Evolutionary conservation across 2,113 vertebrate species (phyloP).

Genomic region (Gobius niger): DNA sequence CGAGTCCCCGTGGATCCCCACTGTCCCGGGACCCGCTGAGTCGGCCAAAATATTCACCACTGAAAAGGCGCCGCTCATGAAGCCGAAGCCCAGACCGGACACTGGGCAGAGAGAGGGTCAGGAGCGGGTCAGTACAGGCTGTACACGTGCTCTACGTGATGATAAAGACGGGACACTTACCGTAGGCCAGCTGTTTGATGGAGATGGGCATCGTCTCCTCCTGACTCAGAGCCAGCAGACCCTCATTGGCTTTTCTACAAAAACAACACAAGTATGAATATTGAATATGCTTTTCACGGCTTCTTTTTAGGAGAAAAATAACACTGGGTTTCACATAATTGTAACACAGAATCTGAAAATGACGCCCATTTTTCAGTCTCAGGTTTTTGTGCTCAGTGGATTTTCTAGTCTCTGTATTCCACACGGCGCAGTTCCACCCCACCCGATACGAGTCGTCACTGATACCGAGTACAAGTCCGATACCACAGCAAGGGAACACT

Average conservation of each 20-base stretch:
- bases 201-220: conserved; percentile 82
- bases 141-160: not conserved
- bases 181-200: conserved; percentile 81
- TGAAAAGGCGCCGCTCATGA: conserved; percentile 87
- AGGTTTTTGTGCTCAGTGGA: too few species aligned
- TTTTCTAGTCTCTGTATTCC: too few species aligned
- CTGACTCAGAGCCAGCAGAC: conserved; percentile 81
- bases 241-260: conserved; percentile 84
- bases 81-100: conserved; percentile 85
- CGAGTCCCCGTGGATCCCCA: conserved; percentile 86
- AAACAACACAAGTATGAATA: conserved; percentile 1
- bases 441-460: too few species aligned
- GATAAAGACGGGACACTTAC: conserved; percentile 51
- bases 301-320: too few species aligned
- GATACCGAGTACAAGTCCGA: too few species aligned
- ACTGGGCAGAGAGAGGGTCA: conserved; percentile 59
- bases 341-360: too few species aligned
- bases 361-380: too few species aligned
- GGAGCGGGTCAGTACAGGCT: not conserved
- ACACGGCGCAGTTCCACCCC: too few species aligned
- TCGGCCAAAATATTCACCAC: conserved; percentile 87
- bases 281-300: not conserved
- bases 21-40: conserved; percentile 81
- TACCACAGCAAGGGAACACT: too few species aligned
- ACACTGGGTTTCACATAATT: too few species aligned